A percentile compares a stretch with the other conserved stretches of the same genome.
phyloP scores from a whole-genome alignment of 1,140 invertebrate species.

The Bradysia coprophila region DNA sequence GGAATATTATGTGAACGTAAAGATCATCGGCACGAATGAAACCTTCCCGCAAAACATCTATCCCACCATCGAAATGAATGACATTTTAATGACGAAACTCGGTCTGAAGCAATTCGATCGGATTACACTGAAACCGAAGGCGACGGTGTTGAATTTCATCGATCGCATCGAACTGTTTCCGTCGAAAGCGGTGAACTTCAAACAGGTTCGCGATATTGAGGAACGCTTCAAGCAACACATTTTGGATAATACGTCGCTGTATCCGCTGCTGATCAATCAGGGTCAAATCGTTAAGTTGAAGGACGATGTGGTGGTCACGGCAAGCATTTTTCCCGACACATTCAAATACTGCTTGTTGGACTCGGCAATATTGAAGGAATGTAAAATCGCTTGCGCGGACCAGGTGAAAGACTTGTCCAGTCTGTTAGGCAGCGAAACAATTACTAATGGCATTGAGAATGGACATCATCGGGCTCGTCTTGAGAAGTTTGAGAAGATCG shows the following conservation, averaged over 20 bases:
- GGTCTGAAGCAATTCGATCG: slow-evolving; percentile 16
- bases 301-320: slow-evolving; percentile 24
- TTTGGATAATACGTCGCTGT: slow-evolving; percentile 26
- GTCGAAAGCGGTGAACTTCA: slow-evolving; percentile 9
- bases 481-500: slow-evolving; percentile 19
- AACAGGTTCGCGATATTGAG: slow-evolving; percentile 26
- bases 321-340: slow-evolving; percentile 34
- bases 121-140: slow-evolving; percentile 15
- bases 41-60: slow-evolving; percentile 13
- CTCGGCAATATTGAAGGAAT: slow-evolving; percentile 30
- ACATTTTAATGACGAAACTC: slow-evolving; percentile 19
- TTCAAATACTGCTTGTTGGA: slow-evolving; percentile 38
- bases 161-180: slow-evolving; percentile 36
- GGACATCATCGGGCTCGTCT: not conserved
- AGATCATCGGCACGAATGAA: slow-evolving; percentile 8
- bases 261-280: slow-evolving; percentile 37
- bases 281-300: slow-evolving; percentile 31
- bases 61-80: slow-evolving; percentile 17
- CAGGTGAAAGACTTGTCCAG: slow-evolving; percentile 22
- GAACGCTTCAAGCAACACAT: slow-evolving; percentile 38
- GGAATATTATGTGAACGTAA: slow-evolving; percentile 20
- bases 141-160: slow-evolving; percentile 19
- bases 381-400: slow-evolving; percentile 30
- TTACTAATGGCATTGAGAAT: slow-evolving; percentile 4
- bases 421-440: too few relatives aligned